Conservation (phyloP, 2,113 vertebrate species). For the Drymodes brunneopygia region DNA sequence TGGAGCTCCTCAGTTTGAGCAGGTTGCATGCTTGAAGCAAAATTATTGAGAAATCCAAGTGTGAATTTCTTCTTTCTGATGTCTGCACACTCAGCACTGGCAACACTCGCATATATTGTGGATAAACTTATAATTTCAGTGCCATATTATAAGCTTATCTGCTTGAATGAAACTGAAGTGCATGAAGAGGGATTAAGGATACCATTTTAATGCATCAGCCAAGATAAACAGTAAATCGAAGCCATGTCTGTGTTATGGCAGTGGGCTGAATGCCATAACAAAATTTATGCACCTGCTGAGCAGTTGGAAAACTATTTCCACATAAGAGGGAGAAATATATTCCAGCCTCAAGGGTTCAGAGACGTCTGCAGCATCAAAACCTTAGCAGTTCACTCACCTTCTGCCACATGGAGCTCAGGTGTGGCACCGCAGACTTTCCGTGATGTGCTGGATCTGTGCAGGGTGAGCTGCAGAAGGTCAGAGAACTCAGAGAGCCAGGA, state of each 20-base stretch:
- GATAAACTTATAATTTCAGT: conserved; percentile 1
- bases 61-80: background rate
- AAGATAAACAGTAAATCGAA: conserved; percentile 12
- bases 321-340: background rate
- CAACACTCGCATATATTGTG: background rate
- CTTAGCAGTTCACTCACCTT: rapidly evolving
- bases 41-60: background rate
- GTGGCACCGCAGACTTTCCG: rapidly evolving
- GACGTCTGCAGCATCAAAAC: background rate
- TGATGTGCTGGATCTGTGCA: background rate
- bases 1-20: background rate
- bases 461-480: background rate
- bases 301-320: background rate
- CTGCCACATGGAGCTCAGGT: rapidly evolving
- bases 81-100: background rate
- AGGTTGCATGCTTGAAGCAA: background rate
- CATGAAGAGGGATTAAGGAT: conserved; percentile 11
- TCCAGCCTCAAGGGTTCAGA: background rate
- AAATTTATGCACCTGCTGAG: background rate
- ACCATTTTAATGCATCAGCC: conserved; percentile 12
- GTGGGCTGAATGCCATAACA: background rate
- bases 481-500: background rate
- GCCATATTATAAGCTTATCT: background rate
- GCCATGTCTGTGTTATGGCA: background rate
- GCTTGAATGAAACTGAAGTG: conserved; percentile 6